These are phyloP conservation scores for Ceraclea dissimilis DNA, from an alignment of 2,888 invertebrate species.

Conservation along the genomic window DNA sequence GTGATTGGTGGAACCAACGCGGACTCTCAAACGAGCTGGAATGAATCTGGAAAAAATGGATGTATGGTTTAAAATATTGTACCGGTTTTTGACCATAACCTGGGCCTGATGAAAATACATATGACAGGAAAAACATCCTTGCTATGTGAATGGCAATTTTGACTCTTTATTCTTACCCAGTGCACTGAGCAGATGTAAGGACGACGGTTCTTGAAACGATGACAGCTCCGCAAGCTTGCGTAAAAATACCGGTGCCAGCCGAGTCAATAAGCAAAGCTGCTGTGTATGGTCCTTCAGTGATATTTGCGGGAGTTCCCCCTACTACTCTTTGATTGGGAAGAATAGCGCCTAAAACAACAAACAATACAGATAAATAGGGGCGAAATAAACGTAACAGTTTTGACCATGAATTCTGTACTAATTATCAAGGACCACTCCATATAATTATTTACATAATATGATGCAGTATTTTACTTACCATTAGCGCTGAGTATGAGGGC, in stretches of 20 bases:
- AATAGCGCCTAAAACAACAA: neutral
- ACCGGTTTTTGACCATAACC: too few relatives aligned
- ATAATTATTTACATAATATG: too few relatives aligned
- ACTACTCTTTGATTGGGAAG: constrained; percentile 27
- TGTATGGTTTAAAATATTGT: too few relatives aligned
- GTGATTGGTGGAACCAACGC: constrained; percentile 30
- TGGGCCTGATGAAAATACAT: too few relatives aligned
- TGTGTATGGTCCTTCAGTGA: constrained; percentile 41
- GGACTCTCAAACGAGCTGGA: constrained; percentile 15
- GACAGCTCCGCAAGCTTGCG: constrained; percentile 38
- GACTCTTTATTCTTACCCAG: constrained; percentile 21
- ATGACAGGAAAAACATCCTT: too few relatives aligned
- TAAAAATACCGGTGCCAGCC: constrained; percentile 31
- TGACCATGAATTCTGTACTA: too few relatives aligned
- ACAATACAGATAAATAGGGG: neutral
- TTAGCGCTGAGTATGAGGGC: constrained; percentile 4
- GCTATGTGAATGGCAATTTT: too few relatives aligned
- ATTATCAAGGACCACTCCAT: too few relatives aligned
- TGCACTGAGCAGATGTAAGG: constrained; percentile 42
- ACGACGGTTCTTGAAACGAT: constrained; percentile 33
- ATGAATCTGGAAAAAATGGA: constrained; percentile 11
- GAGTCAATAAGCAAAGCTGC: constrained; percentile 31
- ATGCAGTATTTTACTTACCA: constrained; percentile 5
- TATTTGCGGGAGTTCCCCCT: constrained; percentile 41
- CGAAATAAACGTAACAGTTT: too few relatives aligned